These are phyloP conservation scores for Pandion haliaetus DNA, from an alignment of 2,113 vertebrate species.

Conservation along the genomic window DNA sequence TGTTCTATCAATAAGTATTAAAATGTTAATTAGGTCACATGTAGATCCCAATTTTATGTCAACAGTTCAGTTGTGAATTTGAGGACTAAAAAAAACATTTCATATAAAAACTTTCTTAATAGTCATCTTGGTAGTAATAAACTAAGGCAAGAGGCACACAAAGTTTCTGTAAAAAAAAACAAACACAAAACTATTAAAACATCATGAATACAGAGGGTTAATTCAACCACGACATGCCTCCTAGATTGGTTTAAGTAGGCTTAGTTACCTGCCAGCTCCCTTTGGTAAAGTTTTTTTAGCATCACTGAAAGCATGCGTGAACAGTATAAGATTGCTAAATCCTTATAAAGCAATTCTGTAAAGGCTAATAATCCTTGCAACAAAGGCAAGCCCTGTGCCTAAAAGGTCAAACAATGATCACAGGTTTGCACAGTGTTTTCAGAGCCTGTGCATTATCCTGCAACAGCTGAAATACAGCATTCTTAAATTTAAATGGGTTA, in stretches of 20 bases:
- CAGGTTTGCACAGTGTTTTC: background rate
- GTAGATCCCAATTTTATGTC: background rate
- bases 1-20: background rate
- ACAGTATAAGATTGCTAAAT: background rate
- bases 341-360: background rate
- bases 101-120: background rate
- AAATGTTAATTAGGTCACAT: background rate
- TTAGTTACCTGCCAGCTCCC: background rate
- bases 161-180: background rate
- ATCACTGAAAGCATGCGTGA: background rate
- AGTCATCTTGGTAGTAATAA: background rate
- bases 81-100: background rate
- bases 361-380: background rate
- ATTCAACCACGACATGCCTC: rapidly evolving
- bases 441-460: background rate
- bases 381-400: background rate
- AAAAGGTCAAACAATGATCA: background rate
- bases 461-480: background rate
- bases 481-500: background rate
- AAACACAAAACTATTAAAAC: background rate
- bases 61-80: background rate
- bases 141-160: background rate
- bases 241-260: background rate
- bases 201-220: background rate
- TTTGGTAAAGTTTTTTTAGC: background rate